phyloP scores from a whole-genome alignment of 2,888 invertebrate genomes.

The Homarus gammarus region DNA sequence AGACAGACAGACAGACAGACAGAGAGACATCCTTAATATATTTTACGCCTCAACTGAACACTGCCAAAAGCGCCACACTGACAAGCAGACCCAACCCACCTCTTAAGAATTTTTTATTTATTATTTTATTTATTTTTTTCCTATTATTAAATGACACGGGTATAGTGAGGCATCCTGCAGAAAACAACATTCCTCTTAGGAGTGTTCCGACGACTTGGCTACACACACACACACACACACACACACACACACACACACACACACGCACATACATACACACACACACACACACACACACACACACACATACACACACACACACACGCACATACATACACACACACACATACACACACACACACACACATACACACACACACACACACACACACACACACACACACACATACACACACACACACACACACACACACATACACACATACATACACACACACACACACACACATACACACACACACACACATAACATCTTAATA shows the following conservation, averaged over 20 bases:
- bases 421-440: slow-evolving; percentile 10
- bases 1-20: no score
- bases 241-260: slow-evolving; percentile 29
- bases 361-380: slow-evolving; percentile 14
- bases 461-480: slow-evolving; percentile 13
- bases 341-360: slow-evolving; percentile 25
- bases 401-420: slow-evolving; percentile 20
- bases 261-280: slow-evolving; percentile 27
- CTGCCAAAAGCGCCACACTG: no score
- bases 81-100: no score
- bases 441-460: slow-evolving; percentile 11
- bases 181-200: no score
- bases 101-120: no score
- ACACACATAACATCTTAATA: no score
- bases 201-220: no score
- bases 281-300: slow-evolving; percentile 35
- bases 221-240: not conserved
- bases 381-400: slow-evolving; percentile 4
- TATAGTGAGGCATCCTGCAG: no score
- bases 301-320: slow-evolving; percentile 38
- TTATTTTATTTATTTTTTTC: no score
- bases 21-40: no score
- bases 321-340: slow-evolving; percentile 36
- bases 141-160: no score
- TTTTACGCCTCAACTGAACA: no score